Conservation (phyloP, 1,140 invertebrate genomes). For the Drosophila orosa region DNA sequence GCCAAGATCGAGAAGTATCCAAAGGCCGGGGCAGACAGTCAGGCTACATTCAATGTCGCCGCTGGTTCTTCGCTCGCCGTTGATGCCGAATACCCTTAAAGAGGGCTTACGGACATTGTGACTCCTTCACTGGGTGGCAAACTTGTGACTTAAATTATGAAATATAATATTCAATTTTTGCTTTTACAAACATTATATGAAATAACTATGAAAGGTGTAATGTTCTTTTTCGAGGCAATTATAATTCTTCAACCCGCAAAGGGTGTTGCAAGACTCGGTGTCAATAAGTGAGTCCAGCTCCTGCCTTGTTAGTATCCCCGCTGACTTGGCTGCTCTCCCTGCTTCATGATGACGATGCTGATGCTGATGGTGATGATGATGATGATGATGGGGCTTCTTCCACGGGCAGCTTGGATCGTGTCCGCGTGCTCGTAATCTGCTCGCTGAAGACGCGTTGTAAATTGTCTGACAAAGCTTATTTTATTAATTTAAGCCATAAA, state of each 20-base stretch:
- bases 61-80: background rate
- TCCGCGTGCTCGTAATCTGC: constrained; percentile 83
- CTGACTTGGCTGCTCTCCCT: constrained; percentile 8
- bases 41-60: constrained; percentile 57
- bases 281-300: too few species aligned
- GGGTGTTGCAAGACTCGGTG: background rate
- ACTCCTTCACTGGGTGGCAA: background rate
- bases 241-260: background rate
- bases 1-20: constrained; percentile 41
- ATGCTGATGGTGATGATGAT: constrained; percentile 1
- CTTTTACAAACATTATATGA: background rate
- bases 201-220: background rate
- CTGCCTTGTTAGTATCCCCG: constrained; percentile 24
- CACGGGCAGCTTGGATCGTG: constrained; percentile 54
- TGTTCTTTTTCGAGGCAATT: background rate
- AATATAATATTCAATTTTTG: background rate
- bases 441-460: constrained; percentile 84
- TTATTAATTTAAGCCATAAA: constrained; percentile 84
- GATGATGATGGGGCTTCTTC: constrained; percentile 7
- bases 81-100: constrained; percentile 15
- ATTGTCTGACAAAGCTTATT: constrained; percentile 84
- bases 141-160: background rate
- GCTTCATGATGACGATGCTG: constrained; percentile 8
- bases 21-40: constrained; percentile 63
- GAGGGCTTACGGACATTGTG: background rate